Base-by-base conservation (phyloP, 2,888 invertebrate species). In the Eupithecia pulchellata region DNA sequence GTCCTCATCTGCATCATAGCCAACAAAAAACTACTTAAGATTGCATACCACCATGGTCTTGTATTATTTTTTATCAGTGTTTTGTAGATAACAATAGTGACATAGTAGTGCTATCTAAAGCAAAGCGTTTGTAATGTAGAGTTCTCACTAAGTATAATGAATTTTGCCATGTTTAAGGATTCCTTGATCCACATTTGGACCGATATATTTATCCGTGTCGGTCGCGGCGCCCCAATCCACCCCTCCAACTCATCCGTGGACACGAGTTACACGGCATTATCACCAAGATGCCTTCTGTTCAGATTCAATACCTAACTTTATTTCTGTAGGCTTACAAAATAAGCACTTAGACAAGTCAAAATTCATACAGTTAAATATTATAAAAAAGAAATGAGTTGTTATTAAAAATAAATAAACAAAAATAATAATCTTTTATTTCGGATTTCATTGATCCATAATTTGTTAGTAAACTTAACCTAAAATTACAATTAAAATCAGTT, bases 1-100 rank as follows among this genome's bases (percentile, higher is more conserved):
- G 60, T 13, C 34, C 60, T 60, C 34, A 60, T 60, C 34, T 60
- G 34, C 60, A 60, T 60, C n/a, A n/a, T 60, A 34, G 8, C 20
- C 32, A 60, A 32, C 30, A 32, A 60, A 60, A 60, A 60, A 60
- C 20, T 34, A 30, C 11, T 34, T 32, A 20, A 20, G n/a, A 58
- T 58, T 58, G 30, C 17, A 58, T n/a, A 17, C n/a, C 17, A 20
- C 20, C 47, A 42, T 47, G 4, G 39, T 47, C n/a, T 20, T 47
- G 20, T 20, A 47, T 3, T 9, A 20, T n/a, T 42, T 42, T n/a
- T n/a, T 13, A 20, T 47, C 11, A 11, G 20, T 32, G 6, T 47
- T 20, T 47, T 47, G 20, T 20, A 47, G 47, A 47, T 47, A 47
- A 47, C 11, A 20, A 20, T 42, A n/a, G 42, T 42, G 42, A n/a